phyloP scores from a whole-genome alignment of 2,888 invertebrate species.

The Chironomus riparius region DNA sequence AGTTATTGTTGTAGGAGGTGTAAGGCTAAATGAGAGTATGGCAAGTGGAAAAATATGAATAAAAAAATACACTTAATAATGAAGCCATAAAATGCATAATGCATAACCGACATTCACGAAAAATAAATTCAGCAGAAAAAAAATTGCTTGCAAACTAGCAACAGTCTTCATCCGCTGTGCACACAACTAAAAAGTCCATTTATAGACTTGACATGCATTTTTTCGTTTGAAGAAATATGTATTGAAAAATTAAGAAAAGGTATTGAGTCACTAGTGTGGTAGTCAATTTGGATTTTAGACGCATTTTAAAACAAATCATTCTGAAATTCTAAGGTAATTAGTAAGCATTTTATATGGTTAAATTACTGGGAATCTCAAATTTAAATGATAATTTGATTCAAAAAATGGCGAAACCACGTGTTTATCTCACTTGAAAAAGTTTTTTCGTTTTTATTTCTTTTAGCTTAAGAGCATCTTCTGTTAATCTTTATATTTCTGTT shows the following conservation, averaged over 20 bases:
- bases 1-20: neutral
- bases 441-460: no score
- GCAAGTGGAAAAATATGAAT: no score
- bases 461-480: no score
- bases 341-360: no score
- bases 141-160: neutral
- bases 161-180: constrained; percentile 2
- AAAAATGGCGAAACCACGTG: no score
- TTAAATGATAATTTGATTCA: no score
- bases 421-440: neutral
- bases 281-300: neutral
- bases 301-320: no score
- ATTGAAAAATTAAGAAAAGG: no score
- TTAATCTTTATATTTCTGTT: no score
- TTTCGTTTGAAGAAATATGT: neutral
- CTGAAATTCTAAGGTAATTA: no score
- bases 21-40: neutral
- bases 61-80: neutral
- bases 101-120: neutral
- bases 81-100: neutral
- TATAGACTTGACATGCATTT: neutral
- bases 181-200: neutral
- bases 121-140: neutral
- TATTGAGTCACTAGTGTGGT: neutral
- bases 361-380: no score